phyloP scores from a whole-genome alignment of 2,797 vertebrate species.

The Pitangus sulphuratus region DNA sequence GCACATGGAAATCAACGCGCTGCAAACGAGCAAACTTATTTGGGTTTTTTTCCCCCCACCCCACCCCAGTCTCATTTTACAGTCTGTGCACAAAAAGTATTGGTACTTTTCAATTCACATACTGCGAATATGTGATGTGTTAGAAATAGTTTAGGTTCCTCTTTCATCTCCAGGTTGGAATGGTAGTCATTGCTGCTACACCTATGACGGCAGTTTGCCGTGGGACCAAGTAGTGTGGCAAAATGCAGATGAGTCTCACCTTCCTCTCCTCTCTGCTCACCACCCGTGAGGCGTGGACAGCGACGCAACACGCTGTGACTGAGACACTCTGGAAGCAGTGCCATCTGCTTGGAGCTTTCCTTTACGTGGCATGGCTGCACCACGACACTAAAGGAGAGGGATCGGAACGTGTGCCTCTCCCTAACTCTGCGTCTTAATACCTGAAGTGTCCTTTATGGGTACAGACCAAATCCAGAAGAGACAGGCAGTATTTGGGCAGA shows the following conservation, averaged over 20 bases:
- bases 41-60: background rate
- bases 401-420: background rate
- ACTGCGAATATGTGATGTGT: background rate
- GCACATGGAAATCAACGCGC: conserved; percentile 64
- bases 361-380: conserved; percentile 9
- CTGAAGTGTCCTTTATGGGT: background rate
- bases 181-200: background rate
- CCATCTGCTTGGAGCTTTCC: background rate
- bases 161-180: background rate
- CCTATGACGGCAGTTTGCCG: background rate
- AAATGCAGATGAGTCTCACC: background rate
- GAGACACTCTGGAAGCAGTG: background rate
- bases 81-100: conserved; percentile 72
- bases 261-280: background rate
- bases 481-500: background rate
- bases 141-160: background rate
- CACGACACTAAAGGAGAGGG: background rate
- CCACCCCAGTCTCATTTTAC: conserved; percentile 26
- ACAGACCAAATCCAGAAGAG: conserved; percentile 7
- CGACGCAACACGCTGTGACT: background rate
- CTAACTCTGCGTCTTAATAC: background rate
- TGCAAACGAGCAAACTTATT: conserved; percentile 66
- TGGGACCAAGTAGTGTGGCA: background rate
- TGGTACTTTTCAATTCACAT: conserved; percentile 74
- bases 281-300: background rate